Evolutionary conservation across 2,113 vertebrate species (phyloP).

Genomic region (Myiopsitta monachus): DNA sequence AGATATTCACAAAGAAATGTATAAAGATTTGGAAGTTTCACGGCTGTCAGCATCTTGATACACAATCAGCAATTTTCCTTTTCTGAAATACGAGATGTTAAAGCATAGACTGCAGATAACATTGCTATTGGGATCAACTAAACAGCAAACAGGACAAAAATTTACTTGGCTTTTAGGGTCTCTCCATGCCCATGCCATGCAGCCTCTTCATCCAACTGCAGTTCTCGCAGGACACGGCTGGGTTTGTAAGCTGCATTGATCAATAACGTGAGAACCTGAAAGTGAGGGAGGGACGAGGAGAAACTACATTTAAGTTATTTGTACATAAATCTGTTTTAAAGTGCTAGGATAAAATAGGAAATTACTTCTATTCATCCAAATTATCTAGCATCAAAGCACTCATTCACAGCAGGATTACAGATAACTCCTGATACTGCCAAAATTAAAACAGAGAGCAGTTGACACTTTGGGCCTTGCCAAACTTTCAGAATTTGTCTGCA

Average conservation of each 20-base stretch:
- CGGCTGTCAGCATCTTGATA: not conserved
- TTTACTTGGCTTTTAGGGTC: conserved; percentile 98
- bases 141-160: not conserved
- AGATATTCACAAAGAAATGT: not conserved
- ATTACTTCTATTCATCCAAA: conserved; percentile 46
- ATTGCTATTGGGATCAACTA: not conserved
- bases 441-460: not conserved
- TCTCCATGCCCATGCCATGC: conserved; percentile 94
- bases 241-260: conserved; percentile 98
- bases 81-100: not conserved
- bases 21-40: not conserved
- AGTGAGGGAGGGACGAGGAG: not conserved
- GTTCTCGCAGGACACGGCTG: conserved; percentile 92
- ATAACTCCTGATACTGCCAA: not conserved
- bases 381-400: conserved; percentile 45
- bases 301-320: not conserved
- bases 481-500: conserved; percentile 6
- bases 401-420: conserved; percentile 21
- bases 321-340: not conserved
- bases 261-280: conserved; percentile 90
- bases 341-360: not conserved
- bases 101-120: not conserved
- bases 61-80: not conserved
- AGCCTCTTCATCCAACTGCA: conserved; percentile 94
- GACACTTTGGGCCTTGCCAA: conserved; percentile 4